Evolutionary conservation across 1,140 invertebrate species (phyloP), one percentile per base, ranked within the genome.

Genomic region (Maconellicoccus hirsutus): DNA sequence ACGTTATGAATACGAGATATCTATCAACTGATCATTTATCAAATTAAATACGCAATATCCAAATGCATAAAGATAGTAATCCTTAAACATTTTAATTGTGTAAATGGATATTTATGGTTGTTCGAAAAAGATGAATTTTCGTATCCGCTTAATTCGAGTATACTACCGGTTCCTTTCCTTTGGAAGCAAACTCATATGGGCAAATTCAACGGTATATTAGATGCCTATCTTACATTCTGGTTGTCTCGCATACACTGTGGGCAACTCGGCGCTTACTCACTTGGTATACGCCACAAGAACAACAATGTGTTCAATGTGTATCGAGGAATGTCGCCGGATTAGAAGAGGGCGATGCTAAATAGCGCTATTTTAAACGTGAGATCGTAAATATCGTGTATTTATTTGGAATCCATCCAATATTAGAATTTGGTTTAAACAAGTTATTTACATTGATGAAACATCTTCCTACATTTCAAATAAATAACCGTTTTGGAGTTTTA

Each of bases 371-470:
- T 16, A 6, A 52, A 52, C 42, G 42, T 52, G 42, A 52, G 42
- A 52, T 52, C 42, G 42, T 52, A 52, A 52, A 52, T 52, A 52
- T 52, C 42, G 42, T 19, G 3, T 52, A 52, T 52, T 52, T 52
- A 52, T 52, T 52, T 52, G 42, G 42, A 52, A 52, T 52, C 2
- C n/a, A 16, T 52, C 42, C 42, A 52, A 52, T 8, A 16, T 52
- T 6, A 52, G 42, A 52, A 52, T 52, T 52, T 52, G n/a, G 42
- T 52, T 52, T 52, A 52, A 52, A 52, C 42, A 16, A 8, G 42
- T 52, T 52, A 52, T 52, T 52, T 16, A 52, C 42, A 52, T 52
- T 52, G 42, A 52, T 52, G 42, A 52, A 52, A 52, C 42, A 52
- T 52, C 42, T 52, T 52, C 42, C 42, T 52, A 52, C 42, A 52